Conservation (phyloP, 2,797 vertebrate species). For the Hylomyscus alleni region DNA sequence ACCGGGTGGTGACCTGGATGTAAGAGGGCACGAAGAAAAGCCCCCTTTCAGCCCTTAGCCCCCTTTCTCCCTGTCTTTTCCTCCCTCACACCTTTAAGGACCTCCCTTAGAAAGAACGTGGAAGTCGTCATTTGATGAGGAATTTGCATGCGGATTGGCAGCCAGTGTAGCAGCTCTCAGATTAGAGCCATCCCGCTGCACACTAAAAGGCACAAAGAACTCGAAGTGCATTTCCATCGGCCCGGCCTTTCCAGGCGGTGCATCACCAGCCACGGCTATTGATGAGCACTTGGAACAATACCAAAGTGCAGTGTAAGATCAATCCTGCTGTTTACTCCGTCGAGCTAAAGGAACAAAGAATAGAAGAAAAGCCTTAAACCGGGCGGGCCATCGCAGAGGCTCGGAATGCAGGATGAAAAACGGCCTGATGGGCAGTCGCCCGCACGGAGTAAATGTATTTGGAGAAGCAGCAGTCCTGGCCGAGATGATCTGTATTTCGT, state of each 20-base stretch:
- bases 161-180: constrained; percentile 91
- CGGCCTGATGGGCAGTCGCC: constrained; percentile 94
- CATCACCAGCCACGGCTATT: constrained; percentile 91
- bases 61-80: background rate
- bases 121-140: constrained; percentile 89
- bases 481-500: constrained; percentile 99
- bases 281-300: constrained; percentile 95
- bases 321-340: constrained; percentile 96
- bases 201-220: constrained; percentile 95
- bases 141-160: constrained; percentile 97
- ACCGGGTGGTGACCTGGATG: constrained; percentile 16
- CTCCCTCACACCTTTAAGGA: constrained; percentile 85
- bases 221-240: constrained; percentile 91
- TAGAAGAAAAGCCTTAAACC: constrained; percentile 91
- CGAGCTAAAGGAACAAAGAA: constrained; percentile 92
- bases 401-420: constrained; percentile 88
- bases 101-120: constrained; percentile 78
- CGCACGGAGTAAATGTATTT: constrained; percentile 95
- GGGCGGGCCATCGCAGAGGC: constrained; percentile 88
- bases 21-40: background rate
- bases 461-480: constrained; percentile 96
- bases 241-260: constrained; percentile 93
- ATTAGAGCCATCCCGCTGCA: constrained; percentile 99
- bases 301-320: constrained; percentile 95
- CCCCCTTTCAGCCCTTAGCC: background rate